Evolutionary conservation across 2,888 invertebrate genomes (phyloP), one percentile per base, ranked within the genome.

Genomic region (Trachelus stipa): DNA sequence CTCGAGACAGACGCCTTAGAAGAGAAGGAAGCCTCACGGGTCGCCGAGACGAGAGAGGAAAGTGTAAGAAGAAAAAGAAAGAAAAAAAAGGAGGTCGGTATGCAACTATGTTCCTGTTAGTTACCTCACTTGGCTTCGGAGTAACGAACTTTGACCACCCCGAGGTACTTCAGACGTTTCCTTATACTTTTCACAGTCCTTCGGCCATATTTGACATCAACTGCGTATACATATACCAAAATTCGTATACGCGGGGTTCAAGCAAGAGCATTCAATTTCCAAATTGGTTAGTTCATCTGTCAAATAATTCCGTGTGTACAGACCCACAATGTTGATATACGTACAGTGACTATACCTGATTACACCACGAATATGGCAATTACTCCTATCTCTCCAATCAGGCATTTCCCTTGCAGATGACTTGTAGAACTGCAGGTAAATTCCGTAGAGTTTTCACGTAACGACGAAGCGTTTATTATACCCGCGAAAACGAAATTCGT

Each of bases 31-130:
- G 56, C 56, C 56, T 56, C 23, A 56, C 56, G 56, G 56, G 23
- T 23, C 23, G 9, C 56, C 6, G 56, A 56, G 56, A 56, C 6
- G 56, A 77, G 81, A 33, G 71, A 56, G 56, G 77, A 76, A 79
- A 76, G 74, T 77, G 78, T 78, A 75, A 80, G 78, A 76, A 78
- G 4, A 23, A 56, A 23, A 56, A 56, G 6, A 56, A 56, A 15
- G 15, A 56, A 56, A 6, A 56, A 56, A 56, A 23, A 56, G 4
- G 23, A 56, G 56, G 23, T 23, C 56, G 56, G 23, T 56, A 40
- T 40, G 56, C 2, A 56, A 6, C 56, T 9, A 9, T 56, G 23
- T 56, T 23, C 23, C 23, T 56, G 23, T 56, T 56, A 56, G 23
- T 56, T 56, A 56, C 23, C 56, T 56, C 56, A 56, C 56, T 56